phyloP scores from a whole-genome alignment of 1,140 invertebrate genomes.

The Parapsyche elsis region DNA sequence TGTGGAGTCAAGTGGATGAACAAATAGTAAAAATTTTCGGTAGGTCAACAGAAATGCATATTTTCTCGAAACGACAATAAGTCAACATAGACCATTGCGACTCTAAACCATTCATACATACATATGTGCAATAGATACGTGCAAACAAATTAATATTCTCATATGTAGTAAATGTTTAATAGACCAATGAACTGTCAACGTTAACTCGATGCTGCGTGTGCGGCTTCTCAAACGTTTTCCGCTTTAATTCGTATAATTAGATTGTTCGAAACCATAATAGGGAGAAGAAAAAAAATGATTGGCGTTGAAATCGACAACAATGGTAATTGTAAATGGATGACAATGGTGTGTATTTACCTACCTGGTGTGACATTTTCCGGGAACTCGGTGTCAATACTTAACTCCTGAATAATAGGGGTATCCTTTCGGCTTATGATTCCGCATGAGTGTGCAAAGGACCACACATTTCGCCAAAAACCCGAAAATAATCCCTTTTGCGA shows the following conservation, averaged over 20 bases:
- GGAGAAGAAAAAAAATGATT: background rate
- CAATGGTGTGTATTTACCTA: background rate
- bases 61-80: too few relatives aligned
- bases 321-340: background rate
- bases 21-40: too few relatives aligned
- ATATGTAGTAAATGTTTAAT: background rate
- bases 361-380: conserved; percentile 11
- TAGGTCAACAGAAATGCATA: too few relatives aligned
- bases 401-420: conserved; percentile 26
- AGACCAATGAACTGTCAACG: too few relatives aligned
- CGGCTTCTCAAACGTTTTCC: too few relatives aligned
- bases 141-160: background rate
- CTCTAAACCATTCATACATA: background rate
- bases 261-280: background rate
- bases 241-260: too few relatives aligned
- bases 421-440: conserved; percentile 21
- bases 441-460: conserved; percentile 6
- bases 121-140: background rate
- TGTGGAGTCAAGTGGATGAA: too few relatives aligned
- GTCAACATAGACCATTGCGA: too few relatives aligned
- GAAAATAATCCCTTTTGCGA: conserved; percentile 39
- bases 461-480: conserved; percentile 37
- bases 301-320: background rate
- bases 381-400: conserved; percentile 29
- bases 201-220: too few relatives aligned